These are phyloP conservation scores for Allygus modestus DNA, from an alignment of 2,888 invertebrate species.

Conservation along the genomic window DNA sequence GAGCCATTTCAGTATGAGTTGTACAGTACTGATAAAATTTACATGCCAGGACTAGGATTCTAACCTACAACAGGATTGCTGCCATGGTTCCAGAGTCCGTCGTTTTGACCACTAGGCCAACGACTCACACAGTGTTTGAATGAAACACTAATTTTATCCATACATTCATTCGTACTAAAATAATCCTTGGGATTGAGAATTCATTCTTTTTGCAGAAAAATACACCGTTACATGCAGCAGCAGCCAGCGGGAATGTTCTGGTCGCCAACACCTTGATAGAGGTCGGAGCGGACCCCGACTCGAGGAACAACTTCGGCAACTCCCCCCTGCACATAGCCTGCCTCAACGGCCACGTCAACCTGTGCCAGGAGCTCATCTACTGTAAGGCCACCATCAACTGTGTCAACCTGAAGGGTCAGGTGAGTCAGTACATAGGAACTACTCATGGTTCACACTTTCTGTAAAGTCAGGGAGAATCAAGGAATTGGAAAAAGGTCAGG, in stretches of 20 bases:
- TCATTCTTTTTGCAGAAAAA: conserved; percentile 73
- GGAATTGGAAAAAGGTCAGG: no score
- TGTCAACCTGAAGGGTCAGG: conserved; percentile 77
- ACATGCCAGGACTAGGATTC: no score
- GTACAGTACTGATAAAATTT: no score
- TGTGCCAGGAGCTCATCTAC: conserved; percentile 77
- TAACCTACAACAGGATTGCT: no score
- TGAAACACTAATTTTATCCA: no score
- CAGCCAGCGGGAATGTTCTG: conserved; percentile 77
- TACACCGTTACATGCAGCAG: conserved; percentile 81
- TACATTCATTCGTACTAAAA: no score
- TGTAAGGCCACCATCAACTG: conserved; percentile 77
- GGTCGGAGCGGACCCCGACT: conserved; percentile 78
- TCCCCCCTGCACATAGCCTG: conserved; percentile 80
- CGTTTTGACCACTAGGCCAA: no score
- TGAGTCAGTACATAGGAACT: conserved; percentile 67
- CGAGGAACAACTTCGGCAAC: conserved; percentile 79
- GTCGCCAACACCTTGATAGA: conserved; percentile 76
- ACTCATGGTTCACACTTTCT: background rate
- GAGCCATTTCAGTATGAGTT: no score
- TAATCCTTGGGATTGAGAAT: no score
- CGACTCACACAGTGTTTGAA: no score
- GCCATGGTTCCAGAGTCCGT: no score
- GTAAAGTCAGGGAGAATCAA: no score
- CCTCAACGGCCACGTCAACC: conserved; percentile 79